Evolutionary conservation across 2,797 vertebrate genomes (phyloP).

Genomic region (Scolopax rusticola): DNA sequence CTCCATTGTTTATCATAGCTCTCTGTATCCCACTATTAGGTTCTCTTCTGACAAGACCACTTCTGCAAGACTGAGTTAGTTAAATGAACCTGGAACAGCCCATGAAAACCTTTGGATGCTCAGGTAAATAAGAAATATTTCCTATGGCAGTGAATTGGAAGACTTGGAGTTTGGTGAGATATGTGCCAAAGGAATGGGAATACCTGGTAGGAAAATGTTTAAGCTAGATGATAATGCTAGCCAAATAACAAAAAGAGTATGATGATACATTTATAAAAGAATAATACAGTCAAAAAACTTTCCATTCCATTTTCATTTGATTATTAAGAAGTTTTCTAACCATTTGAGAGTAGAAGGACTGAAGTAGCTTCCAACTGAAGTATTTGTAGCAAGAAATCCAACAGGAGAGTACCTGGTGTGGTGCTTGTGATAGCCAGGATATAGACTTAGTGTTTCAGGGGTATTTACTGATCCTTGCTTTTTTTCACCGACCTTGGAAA

Average conservation of each 20-base stretch:
- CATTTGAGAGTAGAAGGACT: neutral
- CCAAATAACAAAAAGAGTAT: neutral
- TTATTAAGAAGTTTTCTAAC: neutral
- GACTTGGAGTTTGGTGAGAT: neutral
- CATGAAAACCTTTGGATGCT: neutral
- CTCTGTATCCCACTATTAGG: neutral
- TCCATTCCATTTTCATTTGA: neutral
- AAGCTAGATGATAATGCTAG: neutral
- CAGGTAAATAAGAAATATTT: neutral
- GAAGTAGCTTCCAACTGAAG: neutral
- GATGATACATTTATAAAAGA: neutral
- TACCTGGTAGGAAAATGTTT: neutral
- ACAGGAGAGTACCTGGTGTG: neutral
- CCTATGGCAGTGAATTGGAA: neutral
- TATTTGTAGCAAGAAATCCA: neutral
- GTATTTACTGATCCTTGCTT: neutral
- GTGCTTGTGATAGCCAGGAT: neutral
- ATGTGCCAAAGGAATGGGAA: neutral
- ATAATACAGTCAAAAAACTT: neutral
- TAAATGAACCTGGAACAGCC: neutral
- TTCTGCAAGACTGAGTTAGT: neutral
- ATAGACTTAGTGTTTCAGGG: neutral
- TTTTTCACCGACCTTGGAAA: neutral
- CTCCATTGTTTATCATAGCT: neutral
- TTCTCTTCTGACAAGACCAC: neutral